Evolutionary conservation across 1,140 invertebrate species (phyloP).

Genomic region (Drosophila nebulosa): DNA sequence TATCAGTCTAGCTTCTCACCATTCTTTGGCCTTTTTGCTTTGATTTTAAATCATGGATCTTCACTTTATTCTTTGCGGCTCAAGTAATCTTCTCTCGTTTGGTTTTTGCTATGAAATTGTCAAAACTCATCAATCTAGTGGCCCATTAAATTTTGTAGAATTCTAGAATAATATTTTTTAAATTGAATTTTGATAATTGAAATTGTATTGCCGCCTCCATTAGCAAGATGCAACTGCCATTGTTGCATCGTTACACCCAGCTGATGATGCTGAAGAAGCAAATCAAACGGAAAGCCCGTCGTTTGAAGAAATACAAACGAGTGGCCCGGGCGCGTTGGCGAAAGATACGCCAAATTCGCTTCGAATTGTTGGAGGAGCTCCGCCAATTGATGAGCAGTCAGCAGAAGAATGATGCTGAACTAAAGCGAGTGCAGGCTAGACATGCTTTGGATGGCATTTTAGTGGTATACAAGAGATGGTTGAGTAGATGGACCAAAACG

Average conservation of each 20-base stretch:
- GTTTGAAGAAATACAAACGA: conserved; percentile 1
- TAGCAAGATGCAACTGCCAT: conserved; percentile 14
- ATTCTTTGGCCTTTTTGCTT: no score
- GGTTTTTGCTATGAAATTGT: no score
- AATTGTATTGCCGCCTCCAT: not conserved
- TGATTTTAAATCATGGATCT: no score
- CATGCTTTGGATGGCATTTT: not conserved
- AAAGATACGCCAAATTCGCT: conserved; percentile 17
- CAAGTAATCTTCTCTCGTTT: no score
- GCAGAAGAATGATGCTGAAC: not conserved
- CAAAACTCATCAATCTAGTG: not conserved
- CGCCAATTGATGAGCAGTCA: not conserved
- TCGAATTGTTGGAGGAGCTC: conserved; percentile 2
- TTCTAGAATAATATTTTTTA: not conserved
- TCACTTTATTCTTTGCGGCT: no score
- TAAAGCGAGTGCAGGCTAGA: not conserved
- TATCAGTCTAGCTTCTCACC: no score
- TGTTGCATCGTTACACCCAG: conserved; percentile 20
- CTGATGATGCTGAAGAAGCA: conserved; percentile 27
- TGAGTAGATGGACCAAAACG: conserved; percentile 10
- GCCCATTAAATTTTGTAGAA: not conserved
- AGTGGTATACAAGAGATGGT: conserved; percentile 16
- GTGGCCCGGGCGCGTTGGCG: not conserved
- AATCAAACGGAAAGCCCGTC: conserved; percentile 20
- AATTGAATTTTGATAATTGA: not conserved